Base-by-base conservation (phyloP, 1,140 invertebrate genomes). In the Mycetomoellerius zeteki region DNA sequence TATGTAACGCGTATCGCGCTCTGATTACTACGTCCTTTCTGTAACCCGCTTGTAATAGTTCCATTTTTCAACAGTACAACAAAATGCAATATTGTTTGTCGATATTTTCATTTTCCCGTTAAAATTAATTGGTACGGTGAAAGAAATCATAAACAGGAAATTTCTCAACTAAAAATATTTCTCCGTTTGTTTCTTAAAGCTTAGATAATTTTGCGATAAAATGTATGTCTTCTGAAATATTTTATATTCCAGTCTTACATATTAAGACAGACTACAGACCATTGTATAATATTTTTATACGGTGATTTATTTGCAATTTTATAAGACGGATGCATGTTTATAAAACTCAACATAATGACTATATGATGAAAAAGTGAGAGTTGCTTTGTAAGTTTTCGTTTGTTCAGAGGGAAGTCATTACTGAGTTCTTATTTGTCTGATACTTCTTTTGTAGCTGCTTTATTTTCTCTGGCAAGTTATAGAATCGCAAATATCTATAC, bases 311-410 rank as follows among this genome's bases (percentile, higher is more conserved):
- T 64, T 10, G 56, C 33, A 37, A 71, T 65, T 87, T 43, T 54
- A 24, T 6, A 24, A 8, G 5, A 62, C n/a, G 21, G 50, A 14
- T 16, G n/a, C 4, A 43, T 19, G 7, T 21, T 14, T 58, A 12
- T 58, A 75, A 71, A 85, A 27, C 67, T 71, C 81, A 85, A 77
- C 85, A 67, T 81, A 60, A 65, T 67, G 54, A 65, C 16, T 50
- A 8, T 56, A 81, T 73, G 75, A 87, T 73, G 52, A 87, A 88
- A 67, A 60, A 77, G 30, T 64, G 27, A 52, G 12, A n/a, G 2
- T 33, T 64, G 37, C 56, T n/a, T 80, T 75, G 43, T 73, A 67
- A 69, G 21, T 50, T 67, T 87, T 43, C 14, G n/a, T 87, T 52
- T 8, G 14, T 52, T 37, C 27, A 37, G 50, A 47, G 43, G 8